Conservation (phyloP, 2,113 vertebrate species). For the Pluvianellus socialis region DNA sequence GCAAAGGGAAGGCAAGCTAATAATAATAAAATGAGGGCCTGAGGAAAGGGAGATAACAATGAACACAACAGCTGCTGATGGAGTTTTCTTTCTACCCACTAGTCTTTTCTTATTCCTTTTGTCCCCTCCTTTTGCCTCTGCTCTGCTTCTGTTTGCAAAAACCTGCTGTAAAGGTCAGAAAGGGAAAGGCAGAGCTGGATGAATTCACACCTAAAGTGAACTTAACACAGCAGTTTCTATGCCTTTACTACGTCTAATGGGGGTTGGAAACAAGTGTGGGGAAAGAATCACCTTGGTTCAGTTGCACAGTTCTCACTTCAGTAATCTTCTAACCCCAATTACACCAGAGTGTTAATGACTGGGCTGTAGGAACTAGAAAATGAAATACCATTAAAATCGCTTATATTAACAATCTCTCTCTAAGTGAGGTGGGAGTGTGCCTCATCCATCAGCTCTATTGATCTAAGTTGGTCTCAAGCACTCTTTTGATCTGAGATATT, state of each 20-base stretch:
- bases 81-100: not conserved
- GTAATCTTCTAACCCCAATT: not conserved
- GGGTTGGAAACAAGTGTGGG: not conserved
- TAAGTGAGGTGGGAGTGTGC: not conserved
- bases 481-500: not conserved
- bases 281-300: not conserved
- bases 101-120: not conserved
- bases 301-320: not conserved
- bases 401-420: not conserved
- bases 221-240: not conserved
- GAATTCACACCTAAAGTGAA: not conserved
- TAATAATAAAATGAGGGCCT: not conserved
- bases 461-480: not conserved
- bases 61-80: not conserved
- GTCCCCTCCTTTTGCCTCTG: not conserved
- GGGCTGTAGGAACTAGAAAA: not conserved
- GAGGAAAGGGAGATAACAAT: not conserved
- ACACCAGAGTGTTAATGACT: not conserved
- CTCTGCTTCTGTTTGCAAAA: not conserved
- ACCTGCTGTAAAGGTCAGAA: not conserved
- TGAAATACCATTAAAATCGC: not conserved
- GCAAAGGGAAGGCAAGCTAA: not conserved
- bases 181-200: not conserved
- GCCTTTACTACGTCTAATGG: not conserved
- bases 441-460: not conserved